These are phyloP conservation scores for Mastigias papua DNA, from an alignment of 30 jellyfish, hydroid and myxozoan genomes.

Conservation along the genomic window DNA sequence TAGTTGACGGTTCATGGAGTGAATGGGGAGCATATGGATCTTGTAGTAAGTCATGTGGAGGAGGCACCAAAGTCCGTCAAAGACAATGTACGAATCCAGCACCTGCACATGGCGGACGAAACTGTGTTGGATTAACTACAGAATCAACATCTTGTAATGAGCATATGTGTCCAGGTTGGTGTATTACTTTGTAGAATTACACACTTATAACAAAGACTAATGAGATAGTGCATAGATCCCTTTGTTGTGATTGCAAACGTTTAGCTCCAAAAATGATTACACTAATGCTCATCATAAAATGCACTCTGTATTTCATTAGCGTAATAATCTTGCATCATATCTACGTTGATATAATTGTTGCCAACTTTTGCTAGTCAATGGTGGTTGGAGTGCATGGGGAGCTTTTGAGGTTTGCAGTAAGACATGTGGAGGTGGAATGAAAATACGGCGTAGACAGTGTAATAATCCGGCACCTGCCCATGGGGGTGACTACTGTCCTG, in stretches of 20 bases:
- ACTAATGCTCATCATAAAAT: too few relatives aligned
- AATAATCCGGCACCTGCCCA: constrained; percentile 28
- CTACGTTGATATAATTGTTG: too few relatives aligned
- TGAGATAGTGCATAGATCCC: too few relatives aligned
- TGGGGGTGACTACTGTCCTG: constrained; percentile 12
- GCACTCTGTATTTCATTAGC: too few relatives aligned
- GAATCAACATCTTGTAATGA: neutral
- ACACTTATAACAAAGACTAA: too few relatives aligned
- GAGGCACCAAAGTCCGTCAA: neutral
- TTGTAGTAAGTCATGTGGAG: constrained; percentile 10
- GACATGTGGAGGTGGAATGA: constrained; percentile 45
- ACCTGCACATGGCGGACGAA: constrained; percentile 11
- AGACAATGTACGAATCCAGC: neutral
- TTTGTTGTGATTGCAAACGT: too few relatives aligned
- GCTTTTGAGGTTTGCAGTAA: constrained; percentile 6
- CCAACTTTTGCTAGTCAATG: neutral
- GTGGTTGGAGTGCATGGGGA: neutral
- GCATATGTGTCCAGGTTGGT: constrained; percentile 22
- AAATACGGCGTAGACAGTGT: neutral
- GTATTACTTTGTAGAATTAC: neutral
- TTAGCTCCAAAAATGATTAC: too few relatives aligned
- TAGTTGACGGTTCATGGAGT: neutral
- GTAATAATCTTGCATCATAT: too few relatives aligned
- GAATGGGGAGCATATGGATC: constrained; percentile 9
- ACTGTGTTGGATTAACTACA: neutral